Conservation (phyloP, 2,113 vertebrate genomes). For the Taxidea taxus region DNA sequence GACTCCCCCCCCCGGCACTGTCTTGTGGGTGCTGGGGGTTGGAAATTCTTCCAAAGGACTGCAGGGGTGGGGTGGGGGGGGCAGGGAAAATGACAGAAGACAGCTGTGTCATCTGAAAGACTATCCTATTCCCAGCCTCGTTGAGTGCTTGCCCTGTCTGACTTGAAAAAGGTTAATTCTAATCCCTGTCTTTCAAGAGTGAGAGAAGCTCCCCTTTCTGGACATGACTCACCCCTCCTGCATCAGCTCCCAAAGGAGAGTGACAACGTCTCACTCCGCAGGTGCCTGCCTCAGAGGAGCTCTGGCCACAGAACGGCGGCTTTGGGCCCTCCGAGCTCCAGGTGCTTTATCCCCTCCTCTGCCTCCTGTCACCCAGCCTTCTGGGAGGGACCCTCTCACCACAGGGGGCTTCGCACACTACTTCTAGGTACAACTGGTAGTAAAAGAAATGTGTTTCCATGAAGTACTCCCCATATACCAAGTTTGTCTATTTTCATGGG, state of each 20-base stretch:
- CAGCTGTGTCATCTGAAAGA: background rate
- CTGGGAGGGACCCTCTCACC: background rate
- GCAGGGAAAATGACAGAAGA: background rate
- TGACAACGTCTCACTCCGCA: background rate
- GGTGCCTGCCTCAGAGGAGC: background rate
- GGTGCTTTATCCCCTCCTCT: background rate
- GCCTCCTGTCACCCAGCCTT: background rate
- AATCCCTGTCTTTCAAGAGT: background rate
- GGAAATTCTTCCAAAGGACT: background rate
- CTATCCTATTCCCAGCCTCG: background rate
- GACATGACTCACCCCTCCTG: background rate
- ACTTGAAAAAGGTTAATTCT: background rate
- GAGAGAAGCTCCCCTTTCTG: constrained; percentile 29
- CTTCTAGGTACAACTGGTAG: background rate
- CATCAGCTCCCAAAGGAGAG: background rate
- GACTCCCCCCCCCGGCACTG: too few relatives aligned
- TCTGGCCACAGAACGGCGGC: background rate
- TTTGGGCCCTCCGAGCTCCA: background rate
- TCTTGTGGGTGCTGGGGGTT: background rate
- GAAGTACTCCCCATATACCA: background rate
- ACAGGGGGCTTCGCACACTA: background rate
- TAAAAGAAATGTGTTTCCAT: background rate
- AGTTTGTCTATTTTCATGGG: background rate
- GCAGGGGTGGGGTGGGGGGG: background rate
- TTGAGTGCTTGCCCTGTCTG: background rate